These are phyloP conservation scores for Trichogramma evanescens DNA, from an alignment of 2,888 invertebrate genomes.

Conservation along the genomic window DNA sequence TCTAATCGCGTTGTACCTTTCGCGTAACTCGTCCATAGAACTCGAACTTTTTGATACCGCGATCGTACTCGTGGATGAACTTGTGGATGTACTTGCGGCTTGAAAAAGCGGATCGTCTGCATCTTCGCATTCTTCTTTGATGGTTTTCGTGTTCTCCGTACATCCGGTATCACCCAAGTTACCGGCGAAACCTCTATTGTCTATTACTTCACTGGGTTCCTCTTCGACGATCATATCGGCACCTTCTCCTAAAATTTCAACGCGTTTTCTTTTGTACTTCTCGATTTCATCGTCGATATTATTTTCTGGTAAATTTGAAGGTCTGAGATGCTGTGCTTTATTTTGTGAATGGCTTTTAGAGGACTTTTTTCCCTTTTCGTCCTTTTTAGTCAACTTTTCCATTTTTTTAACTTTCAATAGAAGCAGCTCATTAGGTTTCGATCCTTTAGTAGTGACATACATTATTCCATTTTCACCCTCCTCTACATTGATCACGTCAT, in stretches of 20 bases:
- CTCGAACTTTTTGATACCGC: too few relatives aligned
- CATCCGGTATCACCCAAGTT: too few relatives aligned
- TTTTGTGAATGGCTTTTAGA: conserved; percentile 4
- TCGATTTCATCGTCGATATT: conserved; percentile 43
- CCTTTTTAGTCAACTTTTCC: conserved; percentile 32
- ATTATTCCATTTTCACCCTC: conserved; percentile 42
- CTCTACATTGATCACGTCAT: conserved; percentile 34
- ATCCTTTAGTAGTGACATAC: conserved; percentile 44
- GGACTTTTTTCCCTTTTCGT: conserved; percentile 8
- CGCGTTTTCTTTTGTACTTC: conserved; percentile 42
- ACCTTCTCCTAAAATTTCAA: conserved; percentile 36
- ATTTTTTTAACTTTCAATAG: conserved; percentile 40
- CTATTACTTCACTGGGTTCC: conserved; percentile 8
- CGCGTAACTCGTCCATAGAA: too few relatives aligned
- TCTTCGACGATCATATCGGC: conserved; percentile 3
- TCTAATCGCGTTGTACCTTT: conserved; percentile 23
- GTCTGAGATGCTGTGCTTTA: background rate
- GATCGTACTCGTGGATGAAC: too few relatives aligned
- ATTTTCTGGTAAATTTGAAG: conserved; percentile 5
- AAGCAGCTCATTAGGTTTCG: conserved; percentile 42
- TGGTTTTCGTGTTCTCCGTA: conserved; percentile 11
- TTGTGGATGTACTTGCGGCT: too few relatives aligned
- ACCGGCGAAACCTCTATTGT: conserved; percentile 2
- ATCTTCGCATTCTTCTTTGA: conserved; percentile 28
- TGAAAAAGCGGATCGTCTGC: background rate